These are phyloP conservation scores for Glossosoma conforme DNA, from an alignment of 1,140 invertebrate species.

Conservation along the genomic window DNA sequence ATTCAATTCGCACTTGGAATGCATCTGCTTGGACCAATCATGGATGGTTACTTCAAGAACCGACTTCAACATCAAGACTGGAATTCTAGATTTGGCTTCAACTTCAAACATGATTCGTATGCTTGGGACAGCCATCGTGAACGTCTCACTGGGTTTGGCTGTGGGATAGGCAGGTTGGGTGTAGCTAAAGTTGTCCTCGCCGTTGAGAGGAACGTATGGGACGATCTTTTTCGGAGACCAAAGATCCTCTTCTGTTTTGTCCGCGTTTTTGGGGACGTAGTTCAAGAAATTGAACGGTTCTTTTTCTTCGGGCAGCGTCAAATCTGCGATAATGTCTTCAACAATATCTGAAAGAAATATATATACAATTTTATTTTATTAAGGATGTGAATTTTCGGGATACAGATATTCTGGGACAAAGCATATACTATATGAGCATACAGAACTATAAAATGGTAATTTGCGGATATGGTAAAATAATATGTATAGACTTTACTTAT, in stretches of 20 bases:
- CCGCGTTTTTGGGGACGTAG: slow-evolving; percentile 36
- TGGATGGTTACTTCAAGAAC: slow-evolving; percentile 54
- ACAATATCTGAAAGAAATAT: slow-evolving; percentile 46
- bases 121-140: slow-evolving; percentile 49
- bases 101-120: slow-evolving; percentile 56
- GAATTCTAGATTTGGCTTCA: slow-evolving; percentile 46
- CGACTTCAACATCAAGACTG: slow-evolving; percentile 47
- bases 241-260: slow-evolving; percentile 55
- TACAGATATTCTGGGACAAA: too few relatives aligned
- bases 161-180: slow-evolving; percentile 39
- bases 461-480: too few relatives aligned
- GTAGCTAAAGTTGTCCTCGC: slow-evolving; percentile 37
- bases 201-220: slow-evolving; percentile 35
- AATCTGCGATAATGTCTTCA: slow-evolving; percentile 53
- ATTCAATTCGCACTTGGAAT: slow-evolving; percentile 53
- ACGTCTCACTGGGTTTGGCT: slow-evolving; percentile 46
- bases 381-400: too few relatives aligned
- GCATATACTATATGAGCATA: too few relatives aligned
- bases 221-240: slow-evolving; percentile 67
- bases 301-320: slow-evolving; percentile 47
- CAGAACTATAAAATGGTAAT: too few relatives aligned
- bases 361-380: too few relatives aligned
- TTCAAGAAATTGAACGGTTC: slow-evolving; percentile 41
- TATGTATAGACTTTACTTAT: too few relatives aligned
- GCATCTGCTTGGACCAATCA: slow-evolving; percentile 62